Percentiles rank a stretch among this genome's conserved stretches.
Evolutionary conservation across 2,113 vertebrate genomes (phyloP).

Genomic region (Terrapene triunguis): DNA sequence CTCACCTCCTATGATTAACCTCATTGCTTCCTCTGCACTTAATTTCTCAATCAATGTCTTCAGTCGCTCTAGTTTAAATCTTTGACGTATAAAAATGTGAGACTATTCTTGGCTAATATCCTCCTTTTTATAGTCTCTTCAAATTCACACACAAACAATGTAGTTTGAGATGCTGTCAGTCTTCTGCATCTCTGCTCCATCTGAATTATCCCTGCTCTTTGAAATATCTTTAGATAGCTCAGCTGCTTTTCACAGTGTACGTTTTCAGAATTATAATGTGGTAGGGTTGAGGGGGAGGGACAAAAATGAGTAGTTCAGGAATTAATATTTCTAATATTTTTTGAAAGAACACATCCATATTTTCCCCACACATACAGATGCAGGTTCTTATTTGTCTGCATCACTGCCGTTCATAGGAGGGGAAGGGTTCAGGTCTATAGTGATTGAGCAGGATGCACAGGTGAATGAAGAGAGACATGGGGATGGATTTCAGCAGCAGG

Average conservation of each 20-base stretch:
- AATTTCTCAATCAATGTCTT: background rate
- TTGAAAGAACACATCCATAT: background rate
- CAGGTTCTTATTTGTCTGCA: background rate
- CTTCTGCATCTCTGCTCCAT: background rate
- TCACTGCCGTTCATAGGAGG: background rate
- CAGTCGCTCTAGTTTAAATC: background rate
- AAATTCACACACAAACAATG: slow-evolving; percentile 22
- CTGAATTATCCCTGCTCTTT: slow-evolving; percentile 30
- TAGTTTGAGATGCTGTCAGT: slow-evolving; percentile 44
- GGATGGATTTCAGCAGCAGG: background rate
- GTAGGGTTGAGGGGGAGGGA: background rate
- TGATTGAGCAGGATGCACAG: accelerated
- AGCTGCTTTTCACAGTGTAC: background rate
- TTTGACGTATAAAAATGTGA: slow-evolving; percentile 25
- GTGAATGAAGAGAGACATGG: background rate
- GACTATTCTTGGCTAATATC: background rate
- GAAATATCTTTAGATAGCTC: slow-evolving; percentile 38
- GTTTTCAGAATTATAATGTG: slow-evolving; percentile 28
- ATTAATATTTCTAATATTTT: background rate
- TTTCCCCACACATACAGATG: background rate
- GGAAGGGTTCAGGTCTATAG: background rate
- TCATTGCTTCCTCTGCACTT: accelerated
- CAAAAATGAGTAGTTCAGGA: background rate
- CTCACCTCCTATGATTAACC: background rate
- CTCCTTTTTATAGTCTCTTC: slow-evolving; percentile 12